Evolutionary conservation across 1,140 invertebrate species (phyloP).

Genomic region (Diabrotica undecimpunctata): DNA sequence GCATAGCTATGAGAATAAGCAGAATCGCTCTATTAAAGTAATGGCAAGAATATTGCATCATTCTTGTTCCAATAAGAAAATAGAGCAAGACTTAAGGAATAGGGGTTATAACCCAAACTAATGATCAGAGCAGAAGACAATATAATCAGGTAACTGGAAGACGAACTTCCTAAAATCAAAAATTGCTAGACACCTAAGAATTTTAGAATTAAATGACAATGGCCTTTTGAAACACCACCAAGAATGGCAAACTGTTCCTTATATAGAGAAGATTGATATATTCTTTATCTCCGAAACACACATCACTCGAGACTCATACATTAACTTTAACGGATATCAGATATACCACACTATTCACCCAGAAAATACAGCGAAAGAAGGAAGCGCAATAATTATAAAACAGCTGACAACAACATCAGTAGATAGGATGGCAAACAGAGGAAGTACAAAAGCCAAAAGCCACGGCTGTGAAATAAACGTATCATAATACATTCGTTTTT

Average conservation of each 20-base stretch:
- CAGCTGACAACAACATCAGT: not conserved
- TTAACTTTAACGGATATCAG: conserved; percentile 29
- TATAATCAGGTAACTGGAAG: conserved; percentile 11
- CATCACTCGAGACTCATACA: conserved; percentile 23
- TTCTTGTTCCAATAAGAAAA: not conserved
- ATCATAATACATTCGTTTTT: too few species aligned
- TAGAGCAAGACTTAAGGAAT: not conserved
- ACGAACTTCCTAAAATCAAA: conserved; percentile 23
- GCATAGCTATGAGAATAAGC: too few species aligned
- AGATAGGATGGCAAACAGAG: not conserved
- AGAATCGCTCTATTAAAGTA: not conserved
- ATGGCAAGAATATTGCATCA: not conserved
- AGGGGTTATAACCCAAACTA: not conserved
- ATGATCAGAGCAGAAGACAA: not conserved
- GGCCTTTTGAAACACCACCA: too few species aligned
- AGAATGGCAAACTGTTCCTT: conserved; percentile 31
- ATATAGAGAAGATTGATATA: conserved; percentile 33
- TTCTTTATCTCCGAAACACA: conserved; percentile 27
- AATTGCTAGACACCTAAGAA: conserved; percentile 16
- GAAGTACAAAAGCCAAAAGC: not conserved
- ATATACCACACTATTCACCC: conserved; percentile 32
- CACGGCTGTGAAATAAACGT: not conserved
- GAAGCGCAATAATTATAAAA: conserved; percentile 4
- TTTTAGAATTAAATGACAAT: conserved; percentile 37
- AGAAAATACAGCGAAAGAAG: conserved; percentile 17